These are phyloP conservation scores for Osedax fenrisi DNA, from an alignment of 2,888 invertebrate genomes.

Conservation along the genomic window DNA sequence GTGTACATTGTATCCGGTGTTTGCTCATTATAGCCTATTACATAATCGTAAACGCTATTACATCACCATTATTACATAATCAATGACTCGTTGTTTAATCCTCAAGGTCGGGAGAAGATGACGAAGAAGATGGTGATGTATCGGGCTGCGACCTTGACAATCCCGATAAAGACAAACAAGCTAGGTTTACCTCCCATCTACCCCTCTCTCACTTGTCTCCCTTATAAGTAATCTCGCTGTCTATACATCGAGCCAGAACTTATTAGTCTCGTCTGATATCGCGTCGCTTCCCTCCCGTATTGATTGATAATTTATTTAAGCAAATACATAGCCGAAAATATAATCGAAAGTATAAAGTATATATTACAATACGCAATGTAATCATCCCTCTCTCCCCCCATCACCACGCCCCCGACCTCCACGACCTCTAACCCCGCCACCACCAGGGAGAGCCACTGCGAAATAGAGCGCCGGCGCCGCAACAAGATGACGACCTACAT, in stretches of 20 bases:
- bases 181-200: constrained; percentile 21
- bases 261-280: not conserved
- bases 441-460: constrained; percentile 87
- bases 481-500: constrained; percentile 99
- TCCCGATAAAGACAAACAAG: constrained; percentile 28
- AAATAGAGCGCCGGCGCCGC: constrained; percentile 89
- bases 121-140: constrained; percentile 20
- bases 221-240: not conserved
- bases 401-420: no score
- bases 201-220: not conserved
- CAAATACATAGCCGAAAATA: no score
- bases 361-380: no score
- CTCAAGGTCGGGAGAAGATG: constrained; percentile 8
- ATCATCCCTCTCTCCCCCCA: no score
- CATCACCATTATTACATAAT: no score
- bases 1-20: no score
- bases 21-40: no score
- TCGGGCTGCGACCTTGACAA: constrained; percentile 20
- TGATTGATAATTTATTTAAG: no score
- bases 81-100: not conserved
- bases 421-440: no score
- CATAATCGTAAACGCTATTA: no score
- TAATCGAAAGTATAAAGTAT: no score
- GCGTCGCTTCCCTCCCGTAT: no score
- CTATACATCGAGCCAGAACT: not conserved